Conservation (phyloP, 2,113 vertebrate species). For the Ancistrus triradiatus region DNA sequence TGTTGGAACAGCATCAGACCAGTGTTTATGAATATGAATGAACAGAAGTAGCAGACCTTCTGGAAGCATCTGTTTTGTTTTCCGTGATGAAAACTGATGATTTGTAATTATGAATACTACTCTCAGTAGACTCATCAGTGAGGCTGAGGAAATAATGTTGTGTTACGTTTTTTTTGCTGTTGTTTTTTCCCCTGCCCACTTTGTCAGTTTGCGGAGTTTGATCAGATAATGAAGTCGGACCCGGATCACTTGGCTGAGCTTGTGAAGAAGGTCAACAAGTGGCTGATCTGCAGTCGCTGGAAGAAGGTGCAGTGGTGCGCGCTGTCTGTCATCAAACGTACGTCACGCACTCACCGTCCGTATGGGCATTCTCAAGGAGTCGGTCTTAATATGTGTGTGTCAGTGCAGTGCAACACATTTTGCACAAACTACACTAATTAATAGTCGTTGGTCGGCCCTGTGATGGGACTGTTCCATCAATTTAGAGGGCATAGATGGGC, state of each 20-base stretch:
- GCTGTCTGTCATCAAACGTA: constrained; percentile 93
- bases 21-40: background rate
- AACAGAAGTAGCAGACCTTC: background rate
- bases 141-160: background rate
- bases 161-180: background rate
- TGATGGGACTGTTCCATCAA: no score
- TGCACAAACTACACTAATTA: no score
- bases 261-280: constrained; percentile 89
- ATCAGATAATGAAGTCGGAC: constrained; percentile 98
- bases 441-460: no score
- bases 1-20: background rate
- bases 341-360: no score
- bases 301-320: constrained; percentile 96
- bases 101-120: background rate
- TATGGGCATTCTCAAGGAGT: no score
- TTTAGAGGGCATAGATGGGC: no score
- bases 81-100: background rate
- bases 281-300: constrained; percentile 97
- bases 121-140: background rate
- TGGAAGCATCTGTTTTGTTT: background rate
- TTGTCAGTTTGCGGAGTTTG: constrained; percentile 96
- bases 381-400: no score
- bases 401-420: no score
- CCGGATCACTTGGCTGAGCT: constrained; percentile 93
- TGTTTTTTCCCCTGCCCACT: background rate